These are phyloP conservation scores for Rhopalosiphum padi DNA, from an alignment of 1,140 invertebrate genomes.

Conservation along the genomic window DNA sequence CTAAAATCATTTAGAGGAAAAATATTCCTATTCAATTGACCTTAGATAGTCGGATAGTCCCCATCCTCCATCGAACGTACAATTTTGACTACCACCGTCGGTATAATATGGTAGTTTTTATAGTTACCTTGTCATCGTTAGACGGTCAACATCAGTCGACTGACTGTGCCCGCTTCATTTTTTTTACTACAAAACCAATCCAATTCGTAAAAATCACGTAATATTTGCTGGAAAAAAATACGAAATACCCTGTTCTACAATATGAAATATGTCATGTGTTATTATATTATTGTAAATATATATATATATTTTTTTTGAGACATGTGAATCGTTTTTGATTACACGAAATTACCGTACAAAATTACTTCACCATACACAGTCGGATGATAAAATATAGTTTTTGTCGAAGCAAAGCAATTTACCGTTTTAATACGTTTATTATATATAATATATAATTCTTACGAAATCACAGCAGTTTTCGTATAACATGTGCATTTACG, in stretches of 20 bases:
- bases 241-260: not conserved
- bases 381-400: not conserved
- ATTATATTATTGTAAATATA: not conserved
- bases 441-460: not conserved
- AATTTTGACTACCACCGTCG: not conserved
- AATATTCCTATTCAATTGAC: not conserved
- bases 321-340: not conserved
- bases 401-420: not conserved
- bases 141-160: not conserved
- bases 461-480: not conserved
- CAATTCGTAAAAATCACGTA: not conserved
- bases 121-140: not conserved
- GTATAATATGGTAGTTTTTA: not conserved
- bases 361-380: not conserved
- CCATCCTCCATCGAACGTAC: too few relatives aligned
- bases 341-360: not conserved
- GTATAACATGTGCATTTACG: not conserved
- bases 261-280: not conserved
- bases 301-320: not conserved
- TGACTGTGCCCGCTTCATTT: not conserved
- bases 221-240: not conserved
- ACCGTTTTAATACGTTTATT: not conserved
- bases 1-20: not conserved
- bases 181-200: not conserved
- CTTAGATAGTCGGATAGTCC: not conserved